Percentiles rank a stretch among this genome's conserved stretches.
Conservation (phyloP, 2,888 invertebrate genomes). For the Cephus sareptanus region DNA sequence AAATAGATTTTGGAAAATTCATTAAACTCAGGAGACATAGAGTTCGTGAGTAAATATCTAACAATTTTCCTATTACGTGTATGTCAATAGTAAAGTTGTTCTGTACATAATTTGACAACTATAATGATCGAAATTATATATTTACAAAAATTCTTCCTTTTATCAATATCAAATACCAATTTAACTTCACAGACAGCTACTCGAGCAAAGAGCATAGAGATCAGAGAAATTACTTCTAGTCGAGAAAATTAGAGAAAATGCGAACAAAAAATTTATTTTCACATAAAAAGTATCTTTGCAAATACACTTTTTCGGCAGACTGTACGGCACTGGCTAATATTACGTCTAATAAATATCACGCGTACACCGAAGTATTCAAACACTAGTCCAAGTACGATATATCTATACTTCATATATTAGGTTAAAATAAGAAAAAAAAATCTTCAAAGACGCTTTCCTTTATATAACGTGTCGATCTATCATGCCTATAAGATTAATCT, state of each 20-base stretch:
- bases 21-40: background rate
- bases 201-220: background rate
- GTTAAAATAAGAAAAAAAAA: background rate
- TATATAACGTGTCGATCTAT: no score
- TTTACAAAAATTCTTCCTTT: background rate
- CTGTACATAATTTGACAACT: background rate
- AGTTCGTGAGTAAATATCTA: background rate
- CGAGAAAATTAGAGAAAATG: slow-evolving; percentile 10
- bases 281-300: slow-evolving; percentile 5
- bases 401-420: background rate
- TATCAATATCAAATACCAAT: background rate
- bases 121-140: background rate
- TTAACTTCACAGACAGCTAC: background rate
- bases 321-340: slow-evolving; percentile 14
- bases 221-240: slow-evolving; percentile 17
- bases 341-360: background rate
- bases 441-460: no score
- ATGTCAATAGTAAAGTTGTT: background rate
- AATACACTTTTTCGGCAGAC: slow-evolving; percentile 14
- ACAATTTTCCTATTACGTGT: background rate
- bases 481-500: no score
- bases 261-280: background rate
- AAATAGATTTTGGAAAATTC: background rate
- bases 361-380: background rate
- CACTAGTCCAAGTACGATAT: background rate